Base-by-base conservation (phyloP, 2,888 invertebrate genomes). In the Hermaeophaga mercurialis region DNA sequence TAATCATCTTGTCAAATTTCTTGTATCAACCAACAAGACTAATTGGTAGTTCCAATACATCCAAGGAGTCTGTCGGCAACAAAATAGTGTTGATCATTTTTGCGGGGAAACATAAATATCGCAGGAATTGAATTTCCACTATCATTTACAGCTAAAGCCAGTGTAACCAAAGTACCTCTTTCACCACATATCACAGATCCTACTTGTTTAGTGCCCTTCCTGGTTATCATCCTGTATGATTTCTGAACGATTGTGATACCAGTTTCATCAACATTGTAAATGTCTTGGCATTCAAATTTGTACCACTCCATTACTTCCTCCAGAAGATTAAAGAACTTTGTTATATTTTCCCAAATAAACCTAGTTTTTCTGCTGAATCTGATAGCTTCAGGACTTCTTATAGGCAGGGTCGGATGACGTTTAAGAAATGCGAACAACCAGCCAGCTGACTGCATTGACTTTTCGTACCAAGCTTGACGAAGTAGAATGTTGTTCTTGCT, bases 141-240 rank as follows among this genome's bases (percentile, higher is more conserved):
- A 12, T 33, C 31, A 28, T 33, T 24, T 12, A 33, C 33, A 41
- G 19, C 19, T 7, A 17, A 17, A 15, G 19, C 41, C 8, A 41
- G 58, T 8, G 56, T 62, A 0, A 58, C 48, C 1, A 60, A 26
- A 36, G 44, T 52, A 5, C 52, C 56, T 3, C 45, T 11, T 22
- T 56, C 56, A 11, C 33, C 45, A 4, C 47, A 46, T 1, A 47
- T 54, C 33, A 38, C 48, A 26, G 17, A 12, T 15, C 59, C 38
- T 9, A 41, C 41, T 41, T 41, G 41, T 18, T 41, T 41, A 4
- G 15, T 41, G n/a, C 41, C 41, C 19, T 44, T 24, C 8, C 19
- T 44, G 12, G 11, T 24, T 6, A 44, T 26, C 4, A 44, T 12
- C 24, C 14, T 44, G 5, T 11, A 22, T 9, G 24, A 26, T 19